Percentiles rank a stretch among this genome's conserved stretches.
These are phyloP conservation scores for Leptinotarsa haldemani DNA, from an alignment of 2,888 invertebrate genomes.

Conservation along the genomic window DNA sequence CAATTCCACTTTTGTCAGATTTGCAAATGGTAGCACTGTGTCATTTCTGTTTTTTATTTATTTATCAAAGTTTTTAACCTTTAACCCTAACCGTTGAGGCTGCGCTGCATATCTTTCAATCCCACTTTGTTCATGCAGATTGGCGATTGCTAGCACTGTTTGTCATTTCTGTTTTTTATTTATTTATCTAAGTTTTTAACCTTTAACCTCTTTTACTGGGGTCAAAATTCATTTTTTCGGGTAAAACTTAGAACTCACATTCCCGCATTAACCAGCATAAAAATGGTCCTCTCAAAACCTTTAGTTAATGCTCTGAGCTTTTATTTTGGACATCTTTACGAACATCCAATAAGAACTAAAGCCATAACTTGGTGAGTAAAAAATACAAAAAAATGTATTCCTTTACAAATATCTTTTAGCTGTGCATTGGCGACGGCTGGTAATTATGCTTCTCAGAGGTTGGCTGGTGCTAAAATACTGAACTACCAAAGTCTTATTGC, in stretches of 20 bases:
- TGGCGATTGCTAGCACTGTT: no score
- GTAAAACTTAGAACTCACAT: not conserved
- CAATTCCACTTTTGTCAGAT: no score
- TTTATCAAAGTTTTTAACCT: slow-evolving; percentile 27
- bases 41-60: no score
- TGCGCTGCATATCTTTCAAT: no score
- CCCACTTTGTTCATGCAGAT: no score
- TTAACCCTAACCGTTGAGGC: slow-evolving; percentile 8
- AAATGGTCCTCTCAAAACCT: slow-evolving; percentile 79
- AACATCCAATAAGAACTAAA: slow-evolving; percentile 82
- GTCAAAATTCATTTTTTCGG: slow-evolving; percentile 10
- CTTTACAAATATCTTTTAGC: slow-evolving; percentile 66
- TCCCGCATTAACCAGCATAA: slow-evolving; percentile 5
- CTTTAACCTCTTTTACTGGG: slow-evolving; percentile 30
- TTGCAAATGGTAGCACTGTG: no score
- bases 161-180: no score
- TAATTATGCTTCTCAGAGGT: slow-evolving; percentile 78
- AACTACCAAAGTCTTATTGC: slow-evolving; percentile 77
- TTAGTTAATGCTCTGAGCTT: slow-evolving; percentile 75
- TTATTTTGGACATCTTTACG: slow-evolving; percentile 81
- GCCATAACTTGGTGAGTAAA: slow-evolving; percentile 79
- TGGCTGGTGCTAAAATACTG: slow-evolving; percentile 74
- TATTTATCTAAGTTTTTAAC: slow-evolving; percentile 24
- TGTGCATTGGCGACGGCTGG: slow-evolving; percentile 79
- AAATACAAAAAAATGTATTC: slow-evolving; percentile 21